These are phyloP conservation scores for Eretmochelys imbricata DNA, from an alignment of 2,113 vertebrate genomes.

Conservation along the genomic window DNA sequence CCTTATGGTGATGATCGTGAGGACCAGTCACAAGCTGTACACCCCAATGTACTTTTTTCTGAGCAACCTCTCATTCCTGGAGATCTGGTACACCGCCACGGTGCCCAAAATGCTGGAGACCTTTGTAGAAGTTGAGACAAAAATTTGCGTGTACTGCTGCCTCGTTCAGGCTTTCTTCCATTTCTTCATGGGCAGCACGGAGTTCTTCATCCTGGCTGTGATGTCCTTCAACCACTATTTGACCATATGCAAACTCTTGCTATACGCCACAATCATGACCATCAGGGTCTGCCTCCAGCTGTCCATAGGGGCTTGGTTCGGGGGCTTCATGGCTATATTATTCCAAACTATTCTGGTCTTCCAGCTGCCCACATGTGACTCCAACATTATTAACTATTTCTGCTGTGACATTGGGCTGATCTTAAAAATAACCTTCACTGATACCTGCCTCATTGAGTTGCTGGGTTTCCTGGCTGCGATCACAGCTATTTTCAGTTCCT, in stretches of 20 bases:
- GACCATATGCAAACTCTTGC: constrained; percentile 49
- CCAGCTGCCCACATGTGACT: not conserved
- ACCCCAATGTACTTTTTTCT: constrained; percentile 37
- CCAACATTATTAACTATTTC: too few species aligned
- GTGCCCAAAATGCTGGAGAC: constrained; percentile 50
- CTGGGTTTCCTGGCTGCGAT: constrained; percentile 19
- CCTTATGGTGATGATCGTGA: constrained; percentile 27
- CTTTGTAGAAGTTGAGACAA: not conserved
- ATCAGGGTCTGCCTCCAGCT: constrained; percentile 13
- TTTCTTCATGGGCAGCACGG: constrained; percentile 47
- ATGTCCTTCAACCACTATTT: not conserved
- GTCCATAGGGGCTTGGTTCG: constrained; percentile 12
- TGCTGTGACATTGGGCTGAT: constrained; percentile 39
- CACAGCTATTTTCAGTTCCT: constrained; percentile 35
- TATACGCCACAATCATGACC: constrained; percentile 34
- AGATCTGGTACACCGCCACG: constrained; percentile 32
- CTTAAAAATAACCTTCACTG: not conserved
- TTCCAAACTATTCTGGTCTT: not conserved
- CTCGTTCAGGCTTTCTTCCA: constrained; percentile 45
- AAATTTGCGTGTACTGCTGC: constrained; percentile 25
- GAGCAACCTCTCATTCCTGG: too few species aligned
- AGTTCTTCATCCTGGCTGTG: constrained; percentile 40
- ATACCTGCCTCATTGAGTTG: constrained; percentile 15
- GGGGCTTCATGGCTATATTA: constrained; percentile 31
- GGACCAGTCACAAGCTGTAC: constrained; percentile 33